Conservation (phyloP, 2,888 invertebrate species). For the Lysandra bellargus region DNA sequence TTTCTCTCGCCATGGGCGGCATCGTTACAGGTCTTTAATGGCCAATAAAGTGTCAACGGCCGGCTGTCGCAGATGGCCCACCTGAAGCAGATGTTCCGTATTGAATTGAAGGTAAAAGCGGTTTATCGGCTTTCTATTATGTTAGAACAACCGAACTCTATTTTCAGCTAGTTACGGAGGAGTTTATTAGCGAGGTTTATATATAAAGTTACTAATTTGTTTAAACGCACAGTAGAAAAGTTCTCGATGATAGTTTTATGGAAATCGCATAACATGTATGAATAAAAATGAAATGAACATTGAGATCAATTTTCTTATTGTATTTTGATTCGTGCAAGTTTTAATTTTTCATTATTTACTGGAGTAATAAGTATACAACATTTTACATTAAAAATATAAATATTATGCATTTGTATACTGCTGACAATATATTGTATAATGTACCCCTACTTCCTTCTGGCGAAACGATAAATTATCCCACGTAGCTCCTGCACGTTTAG, state of each 20-base stretch:
- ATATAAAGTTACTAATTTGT: neutral
- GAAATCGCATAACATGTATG: too few relatives aligned
- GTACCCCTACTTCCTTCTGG: neutral
- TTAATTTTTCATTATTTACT: too few relatives aligned
- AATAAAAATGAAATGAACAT: too few relatives aligned
- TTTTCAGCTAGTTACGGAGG: neutral
- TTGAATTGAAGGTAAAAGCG: constrained; percentile 24
- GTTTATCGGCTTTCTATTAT: constrained; percentile 17
- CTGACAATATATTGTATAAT: neutral
- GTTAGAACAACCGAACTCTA: neutral
- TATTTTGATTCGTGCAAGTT: too few relatives aligned
- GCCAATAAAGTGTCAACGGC: constrained; percentile 75
- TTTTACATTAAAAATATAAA: neutral
- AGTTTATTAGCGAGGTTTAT: neutral
- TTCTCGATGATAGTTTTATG: too few relatives aligned
- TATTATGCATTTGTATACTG: neutral
- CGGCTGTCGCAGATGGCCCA: constrained; percentile 63
- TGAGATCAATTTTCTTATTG: too few relatives aligned
- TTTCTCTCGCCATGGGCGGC: constrained; percentile 63
- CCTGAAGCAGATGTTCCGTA: constrained; percentile 49
- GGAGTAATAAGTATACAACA: too few relatives aligned
- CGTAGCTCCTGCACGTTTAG: constrained; percentile 3
- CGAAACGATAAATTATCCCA: neutral
- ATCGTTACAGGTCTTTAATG: constrained; percentile 75
- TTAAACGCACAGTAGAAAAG: too few relatives aligned